Conservation (phyloP, 2,113 vertebrate genomes). For the Calypte anna region DNA sequence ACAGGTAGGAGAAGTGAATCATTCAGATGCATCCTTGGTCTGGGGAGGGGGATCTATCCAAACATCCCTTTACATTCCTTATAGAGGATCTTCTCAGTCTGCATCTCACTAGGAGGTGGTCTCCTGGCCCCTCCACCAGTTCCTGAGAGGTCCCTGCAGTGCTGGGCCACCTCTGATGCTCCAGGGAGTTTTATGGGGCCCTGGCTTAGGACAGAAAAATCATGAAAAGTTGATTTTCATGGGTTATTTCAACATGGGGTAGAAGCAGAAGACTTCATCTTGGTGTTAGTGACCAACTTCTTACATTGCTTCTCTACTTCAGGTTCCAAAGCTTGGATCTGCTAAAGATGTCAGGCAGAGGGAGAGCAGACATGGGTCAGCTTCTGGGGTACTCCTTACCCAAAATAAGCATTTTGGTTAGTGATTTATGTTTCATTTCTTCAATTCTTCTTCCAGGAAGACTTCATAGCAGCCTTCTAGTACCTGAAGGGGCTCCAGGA, state of each 20-base stretch:
- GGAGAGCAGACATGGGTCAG: neutral
- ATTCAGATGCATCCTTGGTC: neutral
- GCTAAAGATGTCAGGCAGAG: neutral
- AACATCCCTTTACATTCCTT: neutral
- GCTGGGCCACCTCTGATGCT: neutral
- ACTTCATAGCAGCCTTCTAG: too few species aligned
- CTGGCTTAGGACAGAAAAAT: neutral
- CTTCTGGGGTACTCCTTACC: neutral
- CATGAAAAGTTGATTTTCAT: neutral
- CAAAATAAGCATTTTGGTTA: neutral
- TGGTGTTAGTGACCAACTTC: neutral
- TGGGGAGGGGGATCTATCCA: neutral
- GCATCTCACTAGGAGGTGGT: neutral
- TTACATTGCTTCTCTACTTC: neutral
- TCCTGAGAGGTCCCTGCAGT: neutral
- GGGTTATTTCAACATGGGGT: neutral
- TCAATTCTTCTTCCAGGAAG: neutral
- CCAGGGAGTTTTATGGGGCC: neutral
- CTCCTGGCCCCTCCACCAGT: neutral
- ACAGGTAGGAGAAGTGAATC: neutral
- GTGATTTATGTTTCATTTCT: neutral
- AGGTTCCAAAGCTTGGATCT: neutral
- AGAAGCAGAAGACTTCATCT: neutral
- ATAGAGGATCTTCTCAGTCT: neutral
- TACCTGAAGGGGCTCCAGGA: too few species aligned